A percentile compares a stretch with the other conserved stretches of the same genome.
These are phyloP conservation scores for Bombus balteatus DNA, from an alignment of 1,140 invertebrate genomes.

Conservation along the genomic window DNA sequence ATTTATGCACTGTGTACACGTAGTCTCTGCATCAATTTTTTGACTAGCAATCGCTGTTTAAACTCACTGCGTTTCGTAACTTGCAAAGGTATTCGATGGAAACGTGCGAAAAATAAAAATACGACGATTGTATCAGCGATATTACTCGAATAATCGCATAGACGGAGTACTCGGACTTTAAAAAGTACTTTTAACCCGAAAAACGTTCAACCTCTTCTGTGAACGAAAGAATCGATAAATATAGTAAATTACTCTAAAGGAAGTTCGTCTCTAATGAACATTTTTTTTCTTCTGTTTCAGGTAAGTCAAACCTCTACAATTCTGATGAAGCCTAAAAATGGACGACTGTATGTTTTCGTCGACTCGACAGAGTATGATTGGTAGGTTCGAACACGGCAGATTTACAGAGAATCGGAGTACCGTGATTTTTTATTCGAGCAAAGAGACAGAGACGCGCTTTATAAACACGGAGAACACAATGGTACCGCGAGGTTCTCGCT, in stretches of 20 bases:
- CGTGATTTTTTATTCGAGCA: constrained; percentile 5
- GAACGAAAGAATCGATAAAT: neutral
- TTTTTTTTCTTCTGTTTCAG: constrained; percentile 47
- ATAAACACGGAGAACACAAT: constrained; percentile 65
- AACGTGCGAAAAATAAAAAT: too few species aligned
- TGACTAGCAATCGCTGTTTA: too few species aligned
- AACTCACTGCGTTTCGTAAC: too few species aligned
- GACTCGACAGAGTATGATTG: too few species aligned
- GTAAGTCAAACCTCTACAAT: constrained; percentile 26
- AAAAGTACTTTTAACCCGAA: neutral
- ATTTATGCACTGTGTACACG: too few species aligned
- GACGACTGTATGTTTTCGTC: accelerated
- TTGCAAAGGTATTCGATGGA: too few species aligned
- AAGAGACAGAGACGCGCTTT: constrained; percentile 55
- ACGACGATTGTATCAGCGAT: too few species aligned
- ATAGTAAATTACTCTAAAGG: neutral
- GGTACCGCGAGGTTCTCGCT: constrained; percentile 57
- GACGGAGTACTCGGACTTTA: neutral
- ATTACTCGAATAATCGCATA: too few species aligned
- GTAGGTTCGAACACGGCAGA: neutral
- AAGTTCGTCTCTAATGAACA: neutral
- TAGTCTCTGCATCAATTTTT: too few species aligned
- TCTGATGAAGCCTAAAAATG: too few species aligned
- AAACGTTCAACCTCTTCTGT: neutral
- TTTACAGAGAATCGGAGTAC: neutral